phyloP scores from a whole-genome alignment of 2,797 vertebrate genomes.

The Lindbergichthys nudifrons region DNA sequence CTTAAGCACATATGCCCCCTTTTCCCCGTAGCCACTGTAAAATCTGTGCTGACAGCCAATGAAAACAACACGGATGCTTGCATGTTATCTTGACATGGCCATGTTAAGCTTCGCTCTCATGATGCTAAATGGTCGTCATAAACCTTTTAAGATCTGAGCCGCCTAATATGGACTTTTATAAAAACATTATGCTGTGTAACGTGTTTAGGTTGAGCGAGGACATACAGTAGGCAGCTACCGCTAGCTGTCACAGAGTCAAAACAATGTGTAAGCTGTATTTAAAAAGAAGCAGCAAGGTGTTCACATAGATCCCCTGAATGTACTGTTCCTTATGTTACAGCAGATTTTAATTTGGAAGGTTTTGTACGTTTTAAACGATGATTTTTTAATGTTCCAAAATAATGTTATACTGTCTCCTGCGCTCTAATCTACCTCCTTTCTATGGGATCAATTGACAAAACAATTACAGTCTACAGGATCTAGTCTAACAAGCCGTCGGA shows the following conservation, averaged over 20 bases:
- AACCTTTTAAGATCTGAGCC: constrained; percentile 84
- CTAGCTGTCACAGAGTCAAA: constrained; percentile 55
- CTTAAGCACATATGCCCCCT: constrained; percentile 80
- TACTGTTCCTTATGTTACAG: constrained; percentile 24
- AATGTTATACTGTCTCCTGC: constrained; percentile 46
- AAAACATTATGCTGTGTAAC: constrained; percentile 82
- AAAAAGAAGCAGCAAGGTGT: constrained; percentile 62
- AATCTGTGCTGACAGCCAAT: constrained; percentile 88
- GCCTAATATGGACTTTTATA: constrained; percentile 83
- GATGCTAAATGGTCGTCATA: constrained; percentile 87
- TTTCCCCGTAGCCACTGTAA: constrained; percentile 82
- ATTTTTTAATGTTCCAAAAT: constrained; percentile 39
- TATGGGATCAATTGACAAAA: constrained; percentile 79
- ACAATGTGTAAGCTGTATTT: constrained; percentile 61
- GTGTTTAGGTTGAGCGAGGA: constrained; percentile 78
- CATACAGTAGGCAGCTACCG: constrained; percentile 64
- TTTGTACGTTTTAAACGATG: constrained; percentile 40
- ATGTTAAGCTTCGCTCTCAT: constrained; percentile 85
- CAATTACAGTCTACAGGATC: constrained; percentile 81
- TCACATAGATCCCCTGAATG: constrained; percentile 54
- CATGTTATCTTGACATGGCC: constrained; percentile 89
- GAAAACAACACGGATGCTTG: constrained; percentile 87
- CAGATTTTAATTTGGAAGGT: constrained; percentile 44
- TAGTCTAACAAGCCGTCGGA: constrained; percentile 80
- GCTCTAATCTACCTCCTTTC: constrained; percentile 69